These are phyloP conservation scores for Carettochelys insculpta DNA, from an alignment of 2,113 vertebrate species.

Conservation along the genomic window DNA sequence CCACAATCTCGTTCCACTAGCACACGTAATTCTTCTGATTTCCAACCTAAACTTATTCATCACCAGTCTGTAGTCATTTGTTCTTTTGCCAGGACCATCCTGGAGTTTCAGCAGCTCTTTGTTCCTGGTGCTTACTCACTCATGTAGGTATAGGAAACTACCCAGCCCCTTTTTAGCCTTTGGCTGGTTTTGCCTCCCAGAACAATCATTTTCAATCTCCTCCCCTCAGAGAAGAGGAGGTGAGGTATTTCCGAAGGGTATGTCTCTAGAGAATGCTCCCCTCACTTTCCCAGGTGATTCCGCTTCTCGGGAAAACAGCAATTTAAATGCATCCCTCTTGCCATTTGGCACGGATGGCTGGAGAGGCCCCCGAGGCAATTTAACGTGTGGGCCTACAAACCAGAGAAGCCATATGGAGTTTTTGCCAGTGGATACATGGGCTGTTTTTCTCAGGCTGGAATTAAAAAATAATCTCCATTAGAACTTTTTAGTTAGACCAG, in stretches of 20 bases:
- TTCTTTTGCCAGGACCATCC: not conserved
- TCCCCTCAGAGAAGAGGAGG: too few relatives aligned
- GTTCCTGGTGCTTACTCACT: too few relatives aligned
- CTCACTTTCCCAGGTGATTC: too few relatives aligned
- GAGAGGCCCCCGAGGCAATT: not conserved
- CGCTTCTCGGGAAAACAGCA: too few relatives aligned
- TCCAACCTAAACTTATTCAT: not conserved
- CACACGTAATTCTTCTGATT: not conserved
- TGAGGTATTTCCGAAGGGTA: too few relatives aligned
- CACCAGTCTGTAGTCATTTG: not conserved
- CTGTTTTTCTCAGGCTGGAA: slow-evolving; percentile 21
- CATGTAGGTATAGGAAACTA: not conserved
- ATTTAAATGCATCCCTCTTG: not conserved
- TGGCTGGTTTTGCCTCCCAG: not conserved
- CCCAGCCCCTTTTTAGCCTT: not conserved
- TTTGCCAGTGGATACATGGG: slow-evolving; percentile 17
- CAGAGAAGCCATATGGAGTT: slow-evolving; percentile 17
- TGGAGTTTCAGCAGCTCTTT: too few relatives aligned
- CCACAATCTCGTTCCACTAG: too few relatives aligned
- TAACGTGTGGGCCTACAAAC: not conserved
- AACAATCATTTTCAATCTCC: not conserved
- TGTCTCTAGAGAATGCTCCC: too few relatives aligned
- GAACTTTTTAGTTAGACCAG: slow-evolving; percentile 57
- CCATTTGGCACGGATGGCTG: not conserved
- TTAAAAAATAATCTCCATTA: slow-evolving; percentile 31